phyloP scores from a whole-genome alignment of 2,113 vertebrate genomes.

The Grus americana region DNA sequence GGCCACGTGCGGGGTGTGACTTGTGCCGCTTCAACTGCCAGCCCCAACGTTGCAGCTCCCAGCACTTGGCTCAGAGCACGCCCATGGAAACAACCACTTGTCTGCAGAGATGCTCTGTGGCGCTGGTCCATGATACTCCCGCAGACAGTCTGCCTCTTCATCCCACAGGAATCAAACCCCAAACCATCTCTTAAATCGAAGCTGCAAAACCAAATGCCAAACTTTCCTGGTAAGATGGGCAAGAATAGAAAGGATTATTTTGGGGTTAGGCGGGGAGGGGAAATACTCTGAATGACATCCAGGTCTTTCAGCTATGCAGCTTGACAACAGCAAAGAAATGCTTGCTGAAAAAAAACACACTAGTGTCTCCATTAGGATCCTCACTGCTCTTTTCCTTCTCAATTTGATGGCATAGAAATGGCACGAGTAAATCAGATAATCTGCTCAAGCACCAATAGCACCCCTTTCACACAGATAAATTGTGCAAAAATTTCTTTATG shows the following conservation, averaged over 20 bases:
- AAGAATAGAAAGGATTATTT: not conserved
- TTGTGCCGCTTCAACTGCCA: accelerated
- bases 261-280: accelerated
- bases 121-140: not conserved
- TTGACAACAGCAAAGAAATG: not conserved
- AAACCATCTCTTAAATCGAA: not conserved
- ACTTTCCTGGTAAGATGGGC: not conserved
- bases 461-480: not conserved
- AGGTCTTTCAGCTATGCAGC: not conserved
- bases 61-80: not conserved
- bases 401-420: not conserved
- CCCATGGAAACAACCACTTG: not conserved
- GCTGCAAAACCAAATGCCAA: not conserved
- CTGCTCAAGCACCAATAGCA: not conserved
- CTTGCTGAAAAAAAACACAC: not conserved
- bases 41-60: not conserved
- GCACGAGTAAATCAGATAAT: not conserved
- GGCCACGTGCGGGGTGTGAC: accelerated
- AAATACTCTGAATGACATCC: not conserved
- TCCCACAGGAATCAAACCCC: not conserved
- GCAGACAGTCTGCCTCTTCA: not conserved
- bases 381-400: not conserved
- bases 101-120: not conserved
- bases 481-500: not conserved
- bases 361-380: not conserved